Evolutionary conservation across 2,888 invertebrate genomes (phyloP).

Genomic region (Julus scandinavius): DNA sequence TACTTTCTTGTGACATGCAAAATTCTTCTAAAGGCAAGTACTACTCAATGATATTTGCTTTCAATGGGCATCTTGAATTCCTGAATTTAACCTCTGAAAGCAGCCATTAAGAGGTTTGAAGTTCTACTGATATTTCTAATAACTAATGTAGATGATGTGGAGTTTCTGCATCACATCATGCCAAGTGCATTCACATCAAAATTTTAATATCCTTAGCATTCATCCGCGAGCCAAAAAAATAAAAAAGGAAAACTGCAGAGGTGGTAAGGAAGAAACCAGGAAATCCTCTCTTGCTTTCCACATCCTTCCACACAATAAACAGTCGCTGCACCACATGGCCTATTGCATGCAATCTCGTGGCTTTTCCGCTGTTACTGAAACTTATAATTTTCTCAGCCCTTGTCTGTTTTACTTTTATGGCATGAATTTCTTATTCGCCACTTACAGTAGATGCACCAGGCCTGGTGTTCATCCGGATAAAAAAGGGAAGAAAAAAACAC

Average conservation of each 20-base stretch:
- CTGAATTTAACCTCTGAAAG: background rate
- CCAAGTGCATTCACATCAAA: background rate
- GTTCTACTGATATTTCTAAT: background rate
- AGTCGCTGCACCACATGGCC: slow-evolving; percentile 6
- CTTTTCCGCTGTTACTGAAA: background rate
- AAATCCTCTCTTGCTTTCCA: slow-evolving; percentile 36
- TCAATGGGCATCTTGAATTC: background rate
- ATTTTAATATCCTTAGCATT: background rate
- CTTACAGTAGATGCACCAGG: background rate
- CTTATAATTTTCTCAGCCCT: slow-evolving; percentile 36
- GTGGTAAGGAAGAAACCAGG: background rate
- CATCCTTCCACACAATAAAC: slow-evolving; percentile 46
- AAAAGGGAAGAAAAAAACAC: background rate
- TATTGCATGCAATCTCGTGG: slow-evolving; percentile 33
- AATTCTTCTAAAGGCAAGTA: too few relatives aligned
- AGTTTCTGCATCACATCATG: background rate
- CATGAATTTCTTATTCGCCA: slow-evolving; percentile 38
- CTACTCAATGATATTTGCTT: too few relatives aligned
- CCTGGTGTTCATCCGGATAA: background rate
- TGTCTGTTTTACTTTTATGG: slow-evolving; percentile 11
- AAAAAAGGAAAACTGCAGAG: background rate
- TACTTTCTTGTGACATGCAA: too few relatives aligned
- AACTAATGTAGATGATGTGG: too few relatives aligned
- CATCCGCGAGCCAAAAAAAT: background rate
- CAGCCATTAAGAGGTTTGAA: background rate